Base-by-base conservation (phyloP, 1,140 invertebrate species). In the Centruroides vittatus region DNA sequence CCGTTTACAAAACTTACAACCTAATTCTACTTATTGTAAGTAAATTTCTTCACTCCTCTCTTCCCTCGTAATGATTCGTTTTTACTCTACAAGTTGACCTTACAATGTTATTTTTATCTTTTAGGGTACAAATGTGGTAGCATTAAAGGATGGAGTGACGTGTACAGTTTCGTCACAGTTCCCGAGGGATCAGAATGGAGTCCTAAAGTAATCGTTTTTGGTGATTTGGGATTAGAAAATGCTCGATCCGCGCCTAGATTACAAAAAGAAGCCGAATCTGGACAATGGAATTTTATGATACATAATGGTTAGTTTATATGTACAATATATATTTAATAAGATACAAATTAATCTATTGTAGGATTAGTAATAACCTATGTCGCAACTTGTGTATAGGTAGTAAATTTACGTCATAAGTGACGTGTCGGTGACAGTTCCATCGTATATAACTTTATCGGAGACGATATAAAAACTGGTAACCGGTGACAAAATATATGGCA, bases 101-200 rank as follows among this genome's bases (percentile, higher is more conserved):
- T n/a, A 9, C 10, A 57, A 8, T 11, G 11, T 9, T 48, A 10
- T 61, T 52, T 59, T 59, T 58, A 12, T 12, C 55, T 69, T 71
- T 5, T 62, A 90, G 88, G 82, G 48, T 95, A 94, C 73, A 85
- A 86, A 64, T 88, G 83, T 68, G 91, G 91, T 41, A 89, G 88
- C 61, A 68, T 76, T 5, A 70, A 78, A 7, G 88, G 88, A 8
- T 93, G 87, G 88, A 93, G 88, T 2, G 76, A 82, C 57, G 49
- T 81, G 60, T 93, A 86, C 74, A 83, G 74, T 67, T 89, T 94
- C 72, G 80, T 75, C 61, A 88, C 88, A 0, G 67, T 73, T 47
- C 75, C 79, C 12, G 81, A 80, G 0, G 78, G 81, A 7, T 71
- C 80, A 53, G 67, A 80, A 36, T 95, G 90, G 89, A 78, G 81